Conservation (phyloP, 2,888 invertebrate species). For the Ashinkailepas kermadecensis region DNA sequence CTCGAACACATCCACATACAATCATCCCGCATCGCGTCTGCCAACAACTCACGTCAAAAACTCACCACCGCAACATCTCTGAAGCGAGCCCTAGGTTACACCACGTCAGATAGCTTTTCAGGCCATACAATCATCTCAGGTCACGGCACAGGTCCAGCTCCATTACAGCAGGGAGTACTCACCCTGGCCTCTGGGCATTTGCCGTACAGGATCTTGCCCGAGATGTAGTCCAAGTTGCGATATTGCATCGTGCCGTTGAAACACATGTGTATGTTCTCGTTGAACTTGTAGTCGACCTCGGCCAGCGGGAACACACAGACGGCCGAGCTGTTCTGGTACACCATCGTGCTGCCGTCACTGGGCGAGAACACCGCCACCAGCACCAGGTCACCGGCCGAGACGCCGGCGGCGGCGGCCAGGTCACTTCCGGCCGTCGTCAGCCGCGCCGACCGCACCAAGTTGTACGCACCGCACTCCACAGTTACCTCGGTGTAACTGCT, state of each 20-base stretch:
- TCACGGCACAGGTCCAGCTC: too few species aligned
- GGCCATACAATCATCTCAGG: too few species aligned
- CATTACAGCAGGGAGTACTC: constrained; percentile 39
- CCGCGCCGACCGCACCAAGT: constrained; percentile 87
- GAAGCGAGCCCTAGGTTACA: too few species aligned
- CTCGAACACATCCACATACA: too few species aligned
- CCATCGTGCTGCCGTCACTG: constrained; percentile 78
- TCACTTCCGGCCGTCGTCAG: constrained; percentile 75
- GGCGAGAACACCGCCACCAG: constrained; percentile 83
- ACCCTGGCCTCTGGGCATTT: constrained; percentile 79
- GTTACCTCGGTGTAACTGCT: constrained; percentile 96
- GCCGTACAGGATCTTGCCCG: constrained; percentile 81
- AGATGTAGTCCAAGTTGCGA: constrained; percentile 84
- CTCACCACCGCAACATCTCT: too few species aligned
- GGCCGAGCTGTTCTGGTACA: constrained; percentile 74
- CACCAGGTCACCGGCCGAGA: constrained; percentile 69
- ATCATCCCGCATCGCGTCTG: too few species aligned
- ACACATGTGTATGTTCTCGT: constrained; percentile 95
- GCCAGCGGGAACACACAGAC: constrained; percentile 86
- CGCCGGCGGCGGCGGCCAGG: constrained; percentile 65
- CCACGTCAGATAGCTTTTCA: too few species aligned
- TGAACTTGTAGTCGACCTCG: constrained; percentile 85
- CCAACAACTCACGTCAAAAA: too few species aligned
- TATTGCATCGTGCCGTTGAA: constrained; percentile 90
- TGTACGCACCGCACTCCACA: constrained; percentile 79